Conservation (phyloP, 2,888 invertebrate species). For the Stenichneumon culpator region DNA sequence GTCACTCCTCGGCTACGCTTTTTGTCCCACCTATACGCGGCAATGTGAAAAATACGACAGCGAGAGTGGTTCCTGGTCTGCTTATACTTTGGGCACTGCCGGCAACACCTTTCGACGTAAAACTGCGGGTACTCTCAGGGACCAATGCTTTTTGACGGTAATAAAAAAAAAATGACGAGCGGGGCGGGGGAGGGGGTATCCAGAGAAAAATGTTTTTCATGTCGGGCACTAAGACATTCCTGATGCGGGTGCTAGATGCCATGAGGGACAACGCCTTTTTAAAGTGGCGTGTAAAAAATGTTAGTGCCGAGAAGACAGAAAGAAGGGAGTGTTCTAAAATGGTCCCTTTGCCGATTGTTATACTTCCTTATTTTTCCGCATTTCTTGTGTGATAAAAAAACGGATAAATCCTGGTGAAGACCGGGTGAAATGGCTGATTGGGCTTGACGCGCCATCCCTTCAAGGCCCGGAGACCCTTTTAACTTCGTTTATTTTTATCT, state of each 20-base stretch:
- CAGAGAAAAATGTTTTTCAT: conserved; percentile 10
- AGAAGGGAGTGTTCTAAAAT: background rate
- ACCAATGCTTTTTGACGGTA: conserved; percentile 21
- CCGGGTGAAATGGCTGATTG: background rate
- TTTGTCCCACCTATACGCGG: conserved; percentile 5
- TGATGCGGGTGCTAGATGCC: background rate
- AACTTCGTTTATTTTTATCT: background rate
- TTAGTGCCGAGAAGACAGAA: background rate
- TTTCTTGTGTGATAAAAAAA: background rate
- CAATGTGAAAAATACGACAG: conserved; percentile 22
- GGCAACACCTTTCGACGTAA: conserved; percentile 10
- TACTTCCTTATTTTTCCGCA: background rate
- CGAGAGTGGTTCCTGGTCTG: conserved; percentile 9
- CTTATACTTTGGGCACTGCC: conserved; percentile 7
- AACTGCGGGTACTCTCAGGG: background rate
- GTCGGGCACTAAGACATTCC: background rate
- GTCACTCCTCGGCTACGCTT: conserved; percentile 15
- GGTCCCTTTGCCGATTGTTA: background rate
- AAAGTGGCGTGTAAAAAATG: background rate
- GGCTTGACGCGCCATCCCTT: background rate
- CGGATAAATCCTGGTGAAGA: background rate
- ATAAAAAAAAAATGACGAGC: background rate
- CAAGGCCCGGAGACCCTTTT: conserved; percentile 12
- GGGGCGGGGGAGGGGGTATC: background rate
- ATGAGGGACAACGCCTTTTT: background rate